Evolutionary conservation across 2,888 invertebrate genomes (phyloP), one percentile per base, ranked within the genome.

Genomic region (Kryphioiulus occultus): DNA sequence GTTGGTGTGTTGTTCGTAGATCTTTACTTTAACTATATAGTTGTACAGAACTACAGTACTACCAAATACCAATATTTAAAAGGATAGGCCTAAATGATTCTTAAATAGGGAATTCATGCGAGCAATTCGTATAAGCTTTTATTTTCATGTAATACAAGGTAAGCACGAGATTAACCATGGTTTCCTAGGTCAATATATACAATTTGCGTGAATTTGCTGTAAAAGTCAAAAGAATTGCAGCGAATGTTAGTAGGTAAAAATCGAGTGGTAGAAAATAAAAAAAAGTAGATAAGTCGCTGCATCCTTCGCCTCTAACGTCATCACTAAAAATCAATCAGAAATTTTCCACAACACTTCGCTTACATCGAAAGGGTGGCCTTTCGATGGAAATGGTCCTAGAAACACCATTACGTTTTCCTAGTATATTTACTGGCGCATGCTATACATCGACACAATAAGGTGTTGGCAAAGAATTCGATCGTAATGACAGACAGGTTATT

Each of bases 401-500:
- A 68, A 68, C 26, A 26, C 10, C 68, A 26, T n/a, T 3, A 12
- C 22, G 26, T 26, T 68, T 22, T 68, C 10, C 22, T 68, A 15
- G 47, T 47, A 47, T 47, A 47, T 47, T 47, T 5, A 5, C 5
- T 47, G 22, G 22, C 68, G 5, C 68, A 12, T 68, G 68, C 9
- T 26, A 22, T 22, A 26, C 68, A 68, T 26, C 10, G 26, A 4
- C 68, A 68, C 68, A 68, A 68, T n/a, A 68, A 68, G 68, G 68
- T 68, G 68, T 68, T 68, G 68, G 26, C 68, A 68, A 68, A 68
- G 68, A 68, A 26, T 68, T 68, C 26, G 26, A 68, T 68, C 68
- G 68, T 68, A 68, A 68, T 68, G 68, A 68, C 68, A 68, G 68
- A 22, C 68, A 68, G 22, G 68, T 68, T 68, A 68, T 68, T 68